Evolutionary conservation across 2,113 vertebrate genomes (phyloP), one percentile per base, ranked within the genome.

Genomic region (Aix galericulata): DNA sequence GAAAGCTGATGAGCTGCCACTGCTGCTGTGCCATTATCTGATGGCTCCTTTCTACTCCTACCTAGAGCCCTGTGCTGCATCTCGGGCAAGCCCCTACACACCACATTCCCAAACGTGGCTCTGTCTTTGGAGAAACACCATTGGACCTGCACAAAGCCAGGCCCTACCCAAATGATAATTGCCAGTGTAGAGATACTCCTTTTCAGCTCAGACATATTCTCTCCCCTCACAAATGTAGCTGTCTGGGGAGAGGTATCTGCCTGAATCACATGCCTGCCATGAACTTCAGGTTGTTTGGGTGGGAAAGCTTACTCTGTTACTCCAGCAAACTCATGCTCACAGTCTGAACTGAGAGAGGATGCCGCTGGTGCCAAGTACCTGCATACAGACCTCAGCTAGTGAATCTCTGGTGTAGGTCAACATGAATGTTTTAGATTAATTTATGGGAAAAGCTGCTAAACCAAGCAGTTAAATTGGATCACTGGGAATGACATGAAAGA

Each of bases 41-140:
- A 69, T 64, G 25, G 36, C 34, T 63, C 34, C 36, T 64, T 26
- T 18, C 36, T 18, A 16, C 27, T 87, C 3, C 8, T 14, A 3
- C 2, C 44, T 32, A 63, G 58, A 79, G 6, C 21, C 21, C 21
- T 44, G 0, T 10, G 2, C 53, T 62, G 22, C 16, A 32, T 26
- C 20, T 59, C 52, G 48, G 60, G 75, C 18, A 63, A 84, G 21
- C 3, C 25, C 16, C 46, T 74, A 29, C 26, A 38, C 27, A 38
- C 13, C 3, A 3, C 0, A 0, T 58, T 74, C 25, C 40, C 34
- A 25, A n/a, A 26, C 15, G 20, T 0, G 1, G 22, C 9, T 50
- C 50, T 84, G n/a, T 25, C 48, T 48, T 71, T 80, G 53, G 46
- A 77, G 46, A 82, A 67, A 25, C 9, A 4, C 31, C 53, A 8